phyloP scores from a whole-genome alignment of 2,888 invertebrate genomes.

The Parelbella ahira region DNA sequence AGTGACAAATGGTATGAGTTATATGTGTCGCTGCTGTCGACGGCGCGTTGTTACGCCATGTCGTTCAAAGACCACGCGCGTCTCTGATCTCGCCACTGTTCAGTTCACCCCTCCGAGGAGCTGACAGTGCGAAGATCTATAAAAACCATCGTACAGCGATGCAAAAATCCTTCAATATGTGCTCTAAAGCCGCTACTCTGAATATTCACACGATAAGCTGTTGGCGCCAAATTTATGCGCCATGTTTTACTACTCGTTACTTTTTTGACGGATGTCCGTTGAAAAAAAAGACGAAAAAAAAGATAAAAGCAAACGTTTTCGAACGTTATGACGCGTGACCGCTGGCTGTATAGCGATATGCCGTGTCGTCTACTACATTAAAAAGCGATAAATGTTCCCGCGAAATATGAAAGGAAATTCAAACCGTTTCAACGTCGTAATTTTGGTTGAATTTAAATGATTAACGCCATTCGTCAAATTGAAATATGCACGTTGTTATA shows the following conservation, averaged over 20 bases:
- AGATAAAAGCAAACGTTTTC: conserved; percentile 53
- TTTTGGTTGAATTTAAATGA: conserved; percentile 12
- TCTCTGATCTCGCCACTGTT: conserved; percentile 59
- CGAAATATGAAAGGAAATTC: conserved; percentile 40
- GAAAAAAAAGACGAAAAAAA: conserved; percentile 45
- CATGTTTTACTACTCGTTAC: conserved; percentile 40
- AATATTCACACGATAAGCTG: conserved; percentile 29
- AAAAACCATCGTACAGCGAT: conserved; percentile 5
- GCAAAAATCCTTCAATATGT: conserved; percentile 24
- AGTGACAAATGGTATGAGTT: conserved; percentile 77
- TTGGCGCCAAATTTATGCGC: conserved; percentile 44
- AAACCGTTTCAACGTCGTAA: background rate
- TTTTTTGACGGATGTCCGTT: conserved; percentile 48
- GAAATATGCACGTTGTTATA: background rate
- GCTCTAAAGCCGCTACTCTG: conserved; percentile 26
- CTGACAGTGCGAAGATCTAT: conserved; percentile 35
- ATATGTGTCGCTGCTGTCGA: conserved; percentile 44
- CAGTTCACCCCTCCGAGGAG: conserved; percentile 38
- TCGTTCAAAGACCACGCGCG: conserved; percentile 47
- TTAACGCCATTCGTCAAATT: conserved; percentile 12
- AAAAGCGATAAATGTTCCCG: conserved; percentile 60
- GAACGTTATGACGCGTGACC: conserved; percentile 55
- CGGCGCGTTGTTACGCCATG: conserved; percentile 48
- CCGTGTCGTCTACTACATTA: conserved; percentile 62
- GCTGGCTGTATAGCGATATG: conserved; percentile 45